A percentile compares a stretch with the other conserved stretches of the same genome.
Conservation (phyloP, 1,140 invertebrate species). For the Diachasmimorpha longicaudata region DNA sequence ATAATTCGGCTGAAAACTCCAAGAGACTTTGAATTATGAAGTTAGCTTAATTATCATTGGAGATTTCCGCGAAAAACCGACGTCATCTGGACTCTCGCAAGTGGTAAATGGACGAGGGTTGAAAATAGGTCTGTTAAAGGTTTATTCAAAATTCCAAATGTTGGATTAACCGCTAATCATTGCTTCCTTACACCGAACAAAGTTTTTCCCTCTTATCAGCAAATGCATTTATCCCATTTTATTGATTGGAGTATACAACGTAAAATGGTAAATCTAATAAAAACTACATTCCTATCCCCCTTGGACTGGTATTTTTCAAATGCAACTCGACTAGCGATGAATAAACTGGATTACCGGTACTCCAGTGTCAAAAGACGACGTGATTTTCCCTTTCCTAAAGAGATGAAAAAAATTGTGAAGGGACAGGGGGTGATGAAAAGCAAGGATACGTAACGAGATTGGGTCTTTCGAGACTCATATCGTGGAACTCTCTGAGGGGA, state of each 20-base stretch:
- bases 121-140: too few relatives aligned
- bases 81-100: too few relatives aligned
- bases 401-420: background rate
- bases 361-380: background rate
- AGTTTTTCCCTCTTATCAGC: background rate
- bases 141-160: too few relatives aligned
- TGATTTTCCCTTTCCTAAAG: background rate
- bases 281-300: background rate
- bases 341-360: background rate
- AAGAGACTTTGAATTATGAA: too few relatives aligned
- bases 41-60: too few relatives aligned
- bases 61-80: too few relatives aligned
- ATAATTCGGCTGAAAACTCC: too few relatives aligned
- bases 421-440: background rate
- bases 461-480: background rate
- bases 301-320: background rate
- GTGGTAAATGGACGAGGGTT: too few relatives aligned
- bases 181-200: too few relatives aligned
- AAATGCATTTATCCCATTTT: background rate
- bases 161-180: too few relatives aligned
- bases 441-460: background rate
- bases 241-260: background rate
- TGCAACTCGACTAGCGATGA: background rate
- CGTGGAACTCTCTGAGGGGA: background rate
- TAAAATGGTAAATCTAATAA: background rate